phyloP scores from a whole-genome alignment of 2,888 invertebrate genomes.

The Oligia strigilis region DNA sequence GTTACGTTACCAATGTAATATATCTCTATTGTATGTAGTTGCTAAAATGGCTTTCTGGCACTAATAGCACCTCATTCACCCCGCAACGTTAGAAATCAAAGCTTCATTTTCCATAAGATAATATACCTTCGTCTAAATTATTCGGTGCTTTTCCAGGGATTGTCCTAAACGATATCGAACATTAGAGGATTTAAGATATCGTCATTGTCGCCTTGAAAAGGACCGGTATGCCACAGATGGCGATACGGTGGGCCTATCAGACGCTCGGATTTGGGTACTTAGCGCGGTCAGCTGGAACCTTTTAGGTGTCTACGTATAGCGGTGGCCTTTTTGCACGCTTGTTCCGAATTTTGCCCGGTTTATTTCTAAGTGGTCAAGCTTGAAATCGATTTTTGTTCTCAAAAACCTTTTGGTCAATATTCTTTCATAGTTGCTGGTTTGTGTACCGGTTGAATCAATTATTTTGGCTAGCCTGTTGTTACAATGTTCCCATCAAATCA shows the following conservation, averaged over 20 bases:
- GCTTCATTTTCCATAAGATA: conserved; percentile 24
- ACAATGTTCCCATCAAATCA: not conserved
- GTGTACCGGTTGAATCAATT: not conserved
- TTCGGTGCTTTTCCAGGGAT: conserved; percentile 38
- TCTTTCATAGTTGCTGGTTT: not conserved
- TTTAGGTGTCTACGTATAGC: conserved; percentile 39
- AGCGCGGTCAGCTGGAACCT: conserved; percentile 55
- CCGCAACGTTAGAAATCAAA: conserved; percentile 14
- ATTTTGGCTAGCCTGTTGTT: not conserved
- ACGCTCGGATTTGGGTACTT: conserved; percentile 39
- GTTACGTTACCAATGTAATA: not conserved
- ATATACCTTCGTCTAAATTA: conserved; percentile 20
- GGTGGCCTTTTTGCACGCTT: conserved; percentile 34
- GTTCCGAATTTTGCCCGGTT: conserved; percentile 33
- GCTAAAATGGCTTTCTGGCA: not conserved
- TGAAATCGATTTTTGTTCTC: conserved; percentile 33
- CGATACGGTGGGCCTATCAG: conserved; percentile 42
- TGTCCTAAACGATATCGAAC: conserved; percentile 43
- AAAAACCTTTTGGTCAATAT: conserved; percentile 21
- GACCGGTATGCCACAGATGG: conserved; percentile 46
- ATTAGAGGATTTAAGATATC: conserved; percentile 55
- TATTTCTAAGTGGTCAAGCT: conserved; percentile 34
- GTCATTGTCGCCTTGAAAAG: conserved; percentile 40
- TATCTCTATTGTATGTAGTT: not conserved
- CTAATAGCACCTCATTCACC: not conserved